Conservation (phyloP, 1,140 invertebrate genomes). For the Rhagoletis pomonella region DNA sequence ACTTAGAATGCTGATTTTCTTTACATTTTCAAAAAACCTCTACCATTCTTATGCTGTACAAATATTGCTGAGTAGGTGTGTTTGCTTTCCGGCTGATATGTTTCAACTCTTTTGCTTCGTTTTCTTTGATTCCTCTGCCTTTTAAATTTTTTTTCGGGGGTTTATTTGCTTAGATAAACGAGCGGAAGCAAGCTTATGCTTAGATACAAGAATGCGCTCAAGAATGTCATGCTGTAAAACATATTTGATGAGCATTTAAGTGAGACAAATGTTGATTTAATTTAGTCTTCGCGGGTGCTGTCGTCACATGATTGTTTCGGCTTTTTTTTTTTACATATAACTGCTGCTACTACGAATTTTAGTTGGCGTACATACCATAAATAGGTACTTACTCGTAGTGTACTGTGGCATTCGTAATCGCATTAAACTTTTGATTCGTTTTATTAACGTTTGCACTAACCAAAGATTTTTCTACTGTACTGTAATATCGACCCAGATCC, state of each 20-base stretch:
- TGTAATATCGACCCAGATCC: too few species aligned
- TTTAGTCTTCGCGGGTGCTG: not conserved
- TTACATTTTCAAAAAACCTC: not conserved
- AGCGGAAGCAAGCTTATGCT: constrained; percentile 63
- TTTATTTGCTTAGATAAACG: constrained; percentile 72
- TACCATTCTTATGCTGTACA: not conserved
- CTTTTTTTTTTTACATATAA: too few species aligned
- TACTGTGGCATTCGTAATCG: too few species aligned
- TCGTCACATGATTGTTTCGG: too few species aligned
- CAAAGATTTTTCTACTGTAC: too few species aligned
- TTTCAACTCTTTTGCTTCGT: constrained; percentile 34
- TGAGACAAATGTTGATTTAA: constrained; percentile 68
- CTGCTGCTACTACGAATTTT: too few species aligned
- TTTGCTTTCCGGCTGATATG: constrained; percentile 42
- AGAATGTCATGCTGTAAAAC: not conserved
- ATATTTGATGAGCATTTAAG: constrained; percentile 68
- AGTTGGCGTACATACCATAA: too few species aligned
- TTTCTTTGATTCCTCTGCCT: constrained; percentile 54
- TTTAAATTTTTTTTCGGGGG: constrained; percentile 59
- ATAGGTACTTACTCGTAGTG: too few species aligned
- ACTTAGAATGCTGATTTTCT: not conserved
- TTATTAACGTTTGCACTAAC: too few species aligned
- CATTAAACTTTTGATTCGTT: too few species aligned
- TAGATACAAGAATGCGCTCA: not conserved
- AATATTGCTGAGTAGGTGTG: constrained; percentile 25